Evolutionary conservation across 2,113 vertebrate species (phyloP), one percentile per base, ranked within the genome.

Genomic region (Urocitellus parryii): DNA sequence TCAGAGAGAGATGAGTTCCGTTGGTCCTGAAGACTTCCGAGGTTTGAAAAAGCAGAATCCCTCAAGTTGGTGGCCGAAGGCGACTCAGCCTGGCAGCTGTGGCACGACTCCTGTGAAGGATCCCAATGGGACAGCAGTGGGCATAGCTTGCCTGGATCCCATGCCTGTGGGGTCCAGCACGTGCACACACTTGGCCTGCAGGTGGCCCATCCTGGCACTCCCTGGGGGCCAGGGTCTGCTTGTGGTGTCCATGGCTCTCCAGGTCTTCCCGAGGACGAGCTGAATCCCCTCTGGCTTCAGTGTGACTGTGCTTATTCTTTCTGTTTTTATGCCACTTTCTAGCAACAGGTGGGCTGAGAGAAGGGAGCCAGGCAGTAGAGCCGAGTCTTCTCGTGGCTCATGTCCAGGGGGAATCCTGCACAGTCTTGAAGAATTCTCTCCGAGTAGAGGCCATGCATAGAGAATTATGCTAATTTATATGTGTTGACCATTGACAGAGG

Each of bases 101-200:
- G 7, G 25, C 9, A 13, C 27, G 20, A n/a, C 18, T 42, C 25
- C 27, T 24, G 1, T 2, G 14, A 22, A n/a, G 18, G 29, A 2
- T 22, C 3, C 13, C 25, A 8, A 20, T 17, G 3, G 13, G 25
- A 4, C 12, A 13, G 4, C 29, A n/a, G 61, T 27, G 74, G 22
- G 27, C 12, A 61, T 8, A 20, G 9, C 51, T 3, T 1, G 7
- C 37, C 11, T 2, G 2, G 37, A 58, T 6, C 13, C 12, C 25
- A 14, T 0, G 24, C 34, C n/a, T 37, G 73, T 27, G 37, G 48
- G 9, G 2, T 2, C 7, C 2, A 8, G 25, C 61, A 34, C 3
- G 1, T 4, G 13, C 2, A 13, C 13, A 45, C 25, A 0, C 4
- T 0, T 24, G 8, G 20, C 25, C 17, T 5, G 3, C 4, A 3